Conservation (phyloP, 2,888 invertebrate genomes). For the Trissoscelio sp. region DNA sequence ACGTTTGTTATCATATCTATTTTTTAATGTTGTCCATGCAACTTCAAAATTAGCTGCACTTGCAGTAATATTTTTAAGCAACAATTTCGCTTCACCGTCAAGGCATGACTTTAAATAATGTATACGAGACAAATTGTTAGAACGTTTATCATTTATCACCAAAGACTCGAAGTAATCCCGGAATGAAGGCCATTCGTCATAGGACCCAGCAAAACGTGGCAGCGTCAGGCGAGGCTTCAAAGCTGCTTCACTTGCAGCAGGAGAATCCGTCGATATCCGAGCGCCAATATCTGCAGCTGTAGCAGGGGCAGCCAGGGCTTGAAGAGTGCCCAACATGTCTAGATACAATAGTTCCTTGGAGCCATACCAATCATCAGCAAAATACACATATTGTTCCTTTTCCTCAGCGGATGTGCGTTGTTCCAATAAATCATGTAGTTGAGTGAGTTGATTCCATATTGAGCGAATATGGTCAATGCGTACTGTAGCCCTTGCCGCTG, state of each 20-base stretch:
- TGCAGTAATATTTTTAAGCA: not conserved
- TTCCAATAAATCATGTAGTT: not conserved
- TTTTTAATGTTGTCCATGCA: not conserved
- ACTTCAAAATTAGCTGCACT: not conserved
- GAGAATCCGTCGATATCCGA: no score
- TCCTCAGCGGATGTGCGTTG: not conserved
- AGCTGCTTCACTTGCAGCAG: no score
- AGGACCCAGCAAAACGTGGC: not conserved
- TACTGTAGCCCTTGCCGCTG: not conserved
- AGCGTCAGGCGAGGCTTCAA: no score
- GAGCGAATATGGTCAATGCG: not conserved
- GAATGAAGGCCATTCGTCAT: slow-evolving; percentile 1
- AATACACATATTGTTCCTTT: not conserved
- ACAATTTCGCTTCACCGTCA: not conserved
- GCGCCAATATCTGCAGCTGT: no score
- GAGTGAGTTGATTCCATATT: not conserved
- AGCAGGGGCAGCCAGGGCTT: not conserved
- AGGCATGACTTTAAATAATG: slow-evolving; percentile 25
- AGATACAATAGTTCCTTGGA: not conserved
- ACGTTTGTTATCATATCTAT: not conserved
- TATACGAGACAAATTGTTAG: not conserved
- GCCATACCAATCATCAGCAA: not conserved
- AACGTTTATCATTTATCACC: slow-evolving; percentile 2
- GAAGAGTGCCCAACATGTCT: not conserved
- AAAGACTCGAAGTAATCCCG: slow-evolving; percentile 17